Percentiles rank a stretch among this genome's conserved stretches.
These are phyloP conservation scores for Noctua janthina DNA, from an alignment of 2,888 invertebrate species.

Conservation along the genomic window DNA sequence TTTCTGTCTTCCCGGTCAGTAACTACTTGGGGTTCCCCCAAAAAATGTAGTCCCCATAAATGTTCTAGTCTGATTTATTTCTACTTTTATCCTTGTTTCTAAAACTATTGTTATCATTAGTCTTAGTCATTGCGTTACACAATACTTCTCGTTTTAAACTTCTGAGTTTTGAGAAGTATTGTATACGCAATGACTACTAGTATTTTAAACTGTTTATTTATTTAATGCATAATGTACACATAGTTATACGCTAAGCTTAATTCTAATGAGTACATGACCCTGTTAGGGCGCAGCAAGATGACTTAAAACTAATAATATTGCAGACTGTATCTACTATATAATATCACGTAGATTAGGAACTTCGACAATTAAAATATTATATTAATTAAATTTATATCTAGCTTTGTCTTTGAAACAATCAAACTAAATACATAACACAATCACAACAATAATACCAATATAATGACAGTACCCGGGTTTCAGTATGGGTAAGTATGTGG, in stretches of 20 bases:
- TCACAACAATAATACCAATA: constrained; percentile 15
- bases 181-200: too few species aligned
- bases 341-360: too few species aligned
- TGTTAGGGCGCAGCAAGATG: too few species aligned
- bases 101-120: constrained; percentile 19
- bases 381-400: too few species aligned
- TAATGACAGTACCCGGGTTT: neutral
- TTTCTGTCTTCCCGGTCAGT: neutral
- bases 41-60: neutral
- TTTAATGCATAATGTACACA: too few species aligned
- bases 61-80: neutral
- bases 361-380: too few species aligned
- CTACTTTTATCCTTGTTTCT: neutral
- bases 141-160: constrained; percentile 21
- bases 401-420: constrained; percentile 12
- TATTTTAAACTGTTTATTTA: too few species aligned
- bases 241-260: too few species aligned
- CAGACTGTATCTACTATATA: too few species aligned
- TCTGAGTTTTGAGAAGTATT: too few species aligned
- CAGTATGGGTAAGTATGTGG: neutral
- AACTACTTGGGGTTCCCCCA: neutral
- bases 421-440: neutral
- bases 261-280: too few species aligned
- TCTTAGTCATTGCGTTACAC: constrained; percentile 23
- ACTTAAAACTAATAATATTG: too few species aligned